Evolutionary conservation across 2,113 vertebrate genomes (phyloP), one percentile per base, ranked within the genome.

Genomic region (Oxyruncus cristatus): DNA sequence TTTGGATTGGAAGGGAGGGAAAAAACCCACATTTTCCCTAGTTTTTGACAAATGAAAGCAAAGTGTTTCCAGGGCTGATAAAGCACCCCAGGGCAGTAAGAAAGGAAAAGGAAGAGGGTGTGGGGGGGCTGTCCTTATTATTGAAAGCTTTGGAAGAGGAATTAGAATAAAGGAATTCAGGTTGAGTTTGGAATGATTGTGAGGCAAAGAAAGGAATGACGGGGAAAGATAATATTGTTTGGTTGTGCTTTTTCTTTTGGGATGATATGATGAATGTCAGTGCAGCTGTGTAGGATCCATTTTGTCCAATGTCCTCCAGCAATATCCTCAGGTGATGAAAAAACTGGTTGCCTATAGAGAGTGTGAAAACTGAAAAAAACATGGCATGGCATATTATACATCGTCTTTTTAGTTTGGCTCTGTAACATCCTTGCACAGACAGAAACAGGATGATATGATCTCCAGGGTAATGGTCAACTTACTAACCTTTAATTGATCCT

Each of bases 21-120:
- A 59, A 70, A 50, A 3, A 0, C 2, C 2, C 17, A 18, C 3
- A 0, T 62, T 68, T 4, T 2, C 5, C 21, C 11, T 55, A 17
- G 16, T 65, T 82, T 89, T 82, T 32, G 5, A 26, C 17, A 61
- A 26, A 42, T 28, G 14, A 82, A 70, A 65, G 5, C 7, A 17
- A 56, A 72, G 14, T 11, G 6, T 53, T 74, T 89, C 89, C 27
- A 65, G 19, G 27, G 18, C 9, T 84, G 19, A 23, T 47, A 71
- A 63, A 30, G 14, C 5, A 53, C 0, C 1, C 6, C 2, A 52
- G 2, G 5, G 12, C 8, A 87, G 35, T 90, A 78, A 39, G 16
- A 77, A 52, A 58, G 14, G 16, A 23, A 58, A 47, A 65, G 28
- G 4, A 61, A 37, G 2, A 27, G 2, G 1, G 2, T 24, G 14